Evolutionary conservation across 2,797 vertebrate species (phyloP).

Genomic region (Pogoniulus pusillus): DNA sequence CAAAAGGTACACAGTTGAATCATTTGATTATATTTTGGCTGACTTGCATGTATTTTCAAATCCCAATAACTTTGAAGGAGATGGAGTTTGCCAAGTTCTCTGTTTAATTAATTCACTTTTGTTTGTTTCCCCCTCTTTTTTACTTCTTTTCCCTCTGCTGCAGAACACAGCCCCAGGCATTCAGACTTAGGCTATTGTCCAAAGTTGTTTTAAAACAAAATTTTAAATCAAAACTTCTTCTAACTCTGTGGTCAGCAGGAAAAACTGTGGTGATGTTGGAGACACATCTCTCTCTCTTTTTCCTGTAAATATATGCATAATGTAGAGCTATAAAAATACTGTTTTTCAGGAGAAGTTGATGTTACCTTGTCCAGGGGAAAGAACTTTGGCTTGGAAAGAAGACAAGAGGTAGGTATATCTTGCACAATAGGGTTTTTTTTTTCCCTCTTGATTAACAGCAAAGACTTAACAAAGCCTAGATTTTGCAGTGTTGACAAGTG

Average conservation of each 20-base stretch:
- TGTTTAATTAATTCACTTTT: slow-evolving; percentile 15
- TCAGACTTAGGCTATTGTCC: slow-evolving; percentile 17
- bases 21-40: slow-evolving; percentile 25
- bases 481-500: background rate
- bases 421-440: background rate
- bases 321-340: background rate
- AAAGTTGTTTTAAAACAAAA: slow-evolving; percentile 49
- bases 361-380: background rate
- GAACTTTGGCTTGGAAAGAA: background rate
- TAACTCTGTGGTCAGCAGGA: background rate
- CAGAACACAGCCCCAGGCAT: background rate
- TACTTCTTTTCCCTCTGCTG: background rate
- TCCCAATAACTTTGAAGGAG: slow-evolving; percentile 15
- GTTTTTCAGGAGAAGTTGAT: background rate
- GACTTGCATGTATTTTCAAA: slow-evolving; percentile 7
- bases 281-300: background rate
- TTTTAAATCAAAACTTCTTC: slow-evolving; percentile 36
- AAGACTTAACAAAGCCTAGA: background rate
- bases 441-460: background rate
- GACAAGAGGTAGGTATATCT: background rate
- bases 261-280: background rate
- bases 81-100: background rate
- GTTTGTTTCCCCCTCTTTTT: slow-evolving; percentile 12
- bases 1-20: slow-evolving; percentile 5
- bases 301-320: background rate